Conservation (phyloP, 1,140 invertebrate genomes). For the Marisa cornuarietis region DNA sequence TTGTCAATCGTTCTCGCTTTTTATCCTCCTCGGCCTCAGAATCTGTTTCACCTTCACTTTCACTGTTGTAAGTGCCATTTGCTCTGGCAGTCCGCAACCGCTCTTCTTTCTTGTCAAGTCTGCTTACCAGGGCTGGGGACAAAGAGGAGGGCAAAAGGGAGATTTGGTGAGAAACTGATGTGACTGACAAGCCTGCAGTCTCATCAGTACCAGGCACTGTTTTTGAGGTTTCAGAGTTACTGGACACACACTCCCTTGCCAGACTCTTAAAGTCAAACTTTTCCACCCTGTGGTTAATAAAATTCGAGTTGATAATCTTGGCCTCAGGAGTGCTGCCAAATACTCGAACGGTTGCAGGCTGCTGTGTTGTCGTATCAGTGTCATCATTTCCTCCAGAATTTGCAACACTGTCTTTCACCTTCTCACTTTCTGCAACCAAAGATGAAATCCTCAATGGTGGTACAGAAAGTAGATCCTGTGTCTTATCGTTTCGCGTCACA, state of each 20-base stretch:
- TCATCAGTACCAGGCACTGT: neutral
- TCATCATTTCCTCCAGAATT: neutral
- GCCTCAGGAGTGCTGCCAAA: constrained; percentile 1
- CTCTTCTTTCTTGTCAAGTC: constrained; percentile 49
- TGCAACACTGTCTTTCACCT: neutral
- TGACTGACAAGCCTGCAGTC: neutral
- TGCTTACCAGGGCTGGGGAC: constrained; percentile 33
- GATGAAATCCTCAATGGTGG: neutral
- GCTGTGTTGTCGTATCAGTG: neutral
- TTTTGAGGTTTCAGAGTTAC: neutral
- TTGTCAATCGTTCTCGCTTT: constrained; percentile 35
- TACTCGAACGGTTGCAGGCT: neutral
- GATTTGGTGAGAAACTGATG: neutral
- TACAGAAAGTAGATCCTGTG: neutral
- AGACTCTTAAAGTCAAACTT: constrained; percentile 40
- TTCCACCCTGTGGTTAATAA: constrained; percentile 30
- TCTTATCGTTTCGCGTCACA: constrained; percentile 1
- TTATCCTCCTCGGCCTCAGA: constrained; percentile 39
- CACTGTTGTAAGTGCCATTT: constrained; percentile 42
- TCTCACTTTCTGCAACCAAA: neutral
- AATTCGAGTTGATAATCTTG: constrained; percentile 13
- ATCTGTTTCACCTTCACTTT: constrained; percentile 49
- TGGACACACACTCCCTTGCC: constrained; percentile 26
- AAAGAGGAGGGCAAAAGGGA: neutral
- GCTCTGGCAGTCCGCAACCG: constrained; percentile 36